Evolutionary conservation across 1,140 invertebrate species (phyloP), one percentile per base, ranked within the genome.

Genomic region (Vanessa atalanta): DNA sequence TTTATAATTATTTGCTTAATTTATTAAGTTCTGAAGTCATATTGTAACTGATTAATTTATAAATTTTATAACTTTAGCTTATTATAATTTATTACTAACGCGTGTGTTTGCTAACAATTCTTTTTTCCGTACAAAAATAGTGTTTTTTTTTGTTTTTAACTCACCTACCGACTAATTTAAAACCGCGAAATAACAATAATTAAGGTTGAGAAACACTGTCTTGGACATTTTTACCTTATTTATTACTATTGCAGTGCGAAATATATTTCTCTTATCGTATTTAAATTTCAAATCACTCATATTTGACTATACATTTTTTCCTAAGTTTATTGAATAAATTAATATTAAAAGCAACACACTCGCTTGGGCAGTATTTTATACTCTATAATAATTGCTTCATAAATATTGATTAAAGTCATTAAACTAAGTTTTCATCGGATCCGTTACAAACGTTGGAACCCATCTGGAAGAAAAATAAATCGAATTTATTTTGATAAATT

Each of bases 271-370:
- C 60, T 50, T 60, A 70, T 61, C 23, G 43, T 70, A 50, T 70
- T 11, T 11, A 43, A 43, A 43, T 43, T 43, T 53, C 48, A 51
- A 64, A 65, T 67, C 63, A 57, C 63, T 37, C 63, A 57, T 15
- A 47, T 63, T 47, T 55, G 31, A 51, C 16, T 73, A 68, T 31
- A 68, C 57, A 65, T 68, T 61, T 64, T 72, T 26, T 43, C 43
- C 51, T 73, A 57, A n/a, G 20, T 51, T 66, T 43, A 65, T 47
- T n/a, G n/a, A 67, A 61, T 51, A 73, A 63, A 74, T 65, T 73
- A 73, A 73, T 47, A 43, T 50, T 57, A 57, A 68, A 74, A 74
- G 72, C 72, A 73, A 68, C 72, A 55, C 72, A 64, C 72, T 74
- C 66, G 66, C 66, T 69, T 55, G 72, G 72, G 72, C 72, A 74